These are phyloP conservation scores for Neofelis nebulosa DNA, from an alignment of 2,113 vertebrate species.

Conservation along the genomic window DNA sequence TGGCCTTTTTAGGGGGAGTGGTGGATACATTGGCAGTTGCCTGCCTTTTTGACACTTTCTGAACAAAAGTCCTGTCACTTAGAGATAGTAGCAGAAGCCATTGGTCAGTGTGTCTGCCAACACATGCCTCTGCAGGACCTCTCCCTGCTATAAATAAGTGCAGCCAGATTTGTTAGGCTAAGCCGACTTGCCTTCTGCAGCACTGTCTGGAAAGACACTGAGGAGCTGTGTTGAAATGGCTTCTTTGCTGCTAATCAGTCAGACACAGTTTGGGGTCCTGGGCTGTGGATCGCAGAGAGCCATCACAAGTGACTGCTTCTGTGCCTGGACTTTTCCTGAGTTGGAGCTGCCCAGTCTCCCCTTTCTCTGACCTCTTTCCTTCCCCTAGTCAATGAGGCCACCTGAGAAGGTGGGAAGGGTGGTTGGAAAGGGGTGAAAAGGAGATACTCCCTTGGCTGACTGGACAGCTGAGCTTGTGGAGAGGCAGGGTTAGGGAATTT, in stretches of 20 bases:
- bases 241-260: constrained; percentile 20
- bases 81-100: constrained; percentile 59
- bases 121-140: constrained; percentile 82
- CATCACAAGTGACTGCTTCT: background rate
- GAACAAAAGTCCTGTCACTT: constrained; percentile 77
- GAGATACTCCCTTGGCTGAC: background rate
- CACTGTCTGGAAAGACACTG: constrained; percentile 68
- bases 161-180: constrained; percentile 81
- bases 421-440: background rate
- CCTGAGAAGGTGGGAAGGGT: background rate
- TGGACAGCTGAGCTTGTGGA: background rate
- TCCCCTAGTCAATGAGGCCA: background rate
- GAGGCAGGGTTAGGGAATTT: background rate
- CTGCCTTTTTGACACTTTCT: constrained; percentile 65
- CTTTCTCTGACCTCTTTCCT: background rate
- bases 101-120: constrained; percentile 80
- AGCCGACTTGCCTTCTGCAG: constrained; percentile 68
- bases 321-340: background rate
- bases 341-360: background rate
- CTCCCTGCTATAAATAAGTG: constrained; percentile 87
- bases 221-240: constrained; percentile 2
- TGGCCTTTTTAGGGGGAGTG: background rate
- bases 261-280: background rate
- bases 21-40: constrained; percentile 29
- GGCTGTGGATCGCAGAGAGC: background rate